phyloP scores from a whole-genome alignment of 1,140 invertebrate genomes.

The Diplogasteroides magnus region DNA sequence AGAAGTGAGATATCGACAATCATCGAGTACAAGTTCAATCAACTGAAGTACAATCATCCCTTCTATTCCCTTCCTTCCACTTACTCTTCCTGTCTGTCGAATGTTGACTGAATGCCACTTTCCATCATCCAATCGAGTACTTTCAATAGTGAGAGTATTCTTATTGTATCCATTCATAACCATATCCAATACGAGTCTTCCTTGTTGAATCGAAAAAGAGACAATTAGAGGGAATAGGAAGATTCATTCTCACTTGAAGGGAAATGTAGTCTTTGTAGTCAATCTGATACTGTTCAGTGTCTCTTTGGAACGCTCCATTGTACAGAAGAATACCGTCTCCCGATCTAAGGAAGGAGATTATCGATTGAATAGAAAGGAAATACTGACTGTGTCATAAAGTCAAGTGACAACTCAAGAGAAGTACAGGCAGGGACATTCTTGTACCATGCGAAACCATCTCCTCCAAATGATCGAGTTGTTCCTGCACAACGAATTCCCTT shows the following conservation, averaged over 20 bases:
- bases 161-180: conserved; percentile 23
- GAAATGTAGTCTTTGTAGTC: conserved; percentile 39
- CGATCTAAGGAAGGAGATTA: conserved; percentile 21
- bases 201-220: conserved; percentile 14
- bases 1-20: conserved; percentile 37
- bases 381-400: conserved; percentile 40
- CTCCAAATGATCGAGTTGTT: conserved; percentile 47
- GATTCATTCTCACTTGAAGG: conserved; percentile 21
- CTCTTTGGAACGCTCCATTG: conserved; percentile 45
- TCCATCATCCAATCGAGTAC: conserved; percentile 39
- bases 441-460: conserved; percentile 53
- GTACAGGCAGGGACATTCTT: conserved; percentile 55
- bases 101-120: conserved; percentile 45
- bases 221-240: not conserved
- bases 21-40: conserved; percentile 41
- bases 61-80: conserved; percentile 1
- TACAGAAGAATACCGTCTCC: conserved; percentile 43
- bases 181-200: conserved; percentile 21
- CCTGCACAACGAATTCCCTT: conserved; percentile 51
- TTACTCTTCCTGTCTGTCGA: conserved; percentile 42
- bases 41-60: too few species aligned
- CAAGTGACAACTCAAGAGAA: conserved; percentile 49
- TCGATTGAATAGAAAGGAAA: conserved; percentile 11
- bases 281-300: conserved; percentile 30
- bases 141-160: conserved; percentile 7